Conservation (phyloP, 2,113 vertebrate genomes). For the Lophotis ruficrista region DNA sequence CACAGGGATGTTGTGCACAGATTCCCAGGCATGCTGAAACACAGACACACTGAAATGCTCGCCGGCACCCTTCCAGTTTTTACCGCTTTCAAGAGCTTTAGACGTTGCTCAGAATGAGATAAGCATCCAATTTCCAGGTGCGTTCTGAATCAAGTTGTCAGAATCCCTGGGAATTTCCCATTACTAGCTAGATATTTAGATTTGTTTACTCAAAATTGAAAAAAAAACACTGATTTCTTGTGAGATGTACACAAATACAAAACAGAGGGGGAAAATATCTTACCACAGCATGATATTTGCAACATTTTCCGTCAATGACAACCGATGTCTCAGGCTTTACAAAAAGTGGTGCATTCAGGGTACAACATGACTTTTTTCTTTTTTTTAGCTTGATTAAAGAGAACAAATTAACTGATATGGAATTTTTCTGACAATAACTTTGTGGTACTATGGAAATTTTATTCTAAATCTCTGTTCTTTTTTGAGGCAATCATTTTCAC, state of each 20-base stretch:
- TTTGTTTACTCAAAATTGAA: not conserved
- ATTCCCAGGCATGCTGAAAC: not conserved
- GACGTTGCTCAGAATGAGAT: not conserved
- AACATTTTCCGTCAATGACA: not conserved
- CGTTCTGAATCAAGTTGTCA: not conserved
- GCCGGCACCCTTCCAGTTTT: not conserved
- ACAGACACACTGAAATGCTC: not conserved
- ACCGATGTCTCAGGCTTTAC: not conserved
- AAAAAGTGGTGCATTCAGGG: not conserved
- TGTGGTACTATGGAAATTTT: not conserved
- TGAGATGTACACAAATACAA: not conserved
- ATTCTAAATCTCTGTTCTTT: not conserved
- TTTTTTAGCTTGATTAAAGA: not conserved
- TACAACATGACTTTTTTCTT: not conserved
- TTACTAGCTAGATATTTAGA: not conserved
- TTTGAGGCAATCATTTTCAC: not conserved
- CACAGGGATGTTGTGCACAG: rapidly evolving
- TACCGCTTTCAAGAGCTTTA: not conserved
- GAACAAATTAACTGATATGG: not conserved
- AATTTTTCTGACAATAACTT: not conserved
- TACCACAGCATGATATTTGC: not conserved
- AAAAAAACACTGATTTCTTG: not conserved
- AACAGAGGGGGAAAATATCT: not conserved
- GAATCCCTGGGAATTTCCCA: not conserved
- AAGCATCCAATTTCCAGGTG: not conserved